Evolutionary conservation across 1,140 invertebrate species (phyloP), one percentile per base, ranked within the genome.

Genomic region (Chelonus insularis): DNA sequence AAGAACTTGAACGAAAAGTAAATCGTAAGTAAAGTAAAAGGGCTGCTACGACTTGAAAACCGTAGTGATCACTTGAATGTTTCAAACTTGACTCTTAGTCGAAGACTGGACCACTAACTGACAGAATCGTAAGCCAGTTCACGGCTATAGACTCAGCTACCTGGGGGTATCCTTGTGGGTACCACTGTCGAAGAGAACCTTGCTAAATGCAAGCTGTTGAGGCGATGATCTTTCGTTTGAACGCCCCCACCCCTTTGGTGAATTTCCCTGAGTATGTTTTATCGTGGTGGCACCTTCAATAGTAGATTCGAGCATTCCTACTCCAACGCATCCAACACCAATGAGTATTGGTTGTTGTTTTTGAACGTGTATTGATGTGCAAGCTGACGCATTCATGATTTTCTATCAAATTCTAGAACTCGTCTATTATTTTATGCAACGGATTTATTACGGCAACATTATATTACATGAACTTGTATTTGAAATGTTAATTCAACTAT

Each of bases 81-180:
- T 37, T 37, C 21, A 50, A 48, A 62, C 25, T 23, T 62, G 29
- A 62, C 43, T 62, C 51, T 23, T 56, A 32, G 57, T 52, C 43
- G 58, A 43, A 14, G 43, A 56, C 61, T 67, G 62, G 65, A 67
- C 65, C 65, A 67, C 65, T 56, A 55, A 64, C 62, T 57, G 48
- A 58, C 47, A 36, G 58, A 36, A 21, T 18, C 52, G 56, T 39
- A 45, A 7, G 48, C 51, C 39, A 61, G 50, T 54, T 29, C 51
- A 20, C 34, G 45, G 39, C n/a, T n/a, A 23, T 61, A 14, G 37
- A 21, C 45, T 47, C 43, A 21, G 23, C 37, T 25, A 39, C 48
- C 57, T 51, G 25, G 48, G 39, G 41, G 37, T 37, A 62, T 48
- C 52, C 54, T 48, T 55, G 43, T 23, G 43, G 23, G 37, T 23